Percentiles rank a stretch among this genome's conserved stretches.
Conservation (phyloP, 2,888 invertebrate species). For the Schrankia costaestrigalis region DNA sequence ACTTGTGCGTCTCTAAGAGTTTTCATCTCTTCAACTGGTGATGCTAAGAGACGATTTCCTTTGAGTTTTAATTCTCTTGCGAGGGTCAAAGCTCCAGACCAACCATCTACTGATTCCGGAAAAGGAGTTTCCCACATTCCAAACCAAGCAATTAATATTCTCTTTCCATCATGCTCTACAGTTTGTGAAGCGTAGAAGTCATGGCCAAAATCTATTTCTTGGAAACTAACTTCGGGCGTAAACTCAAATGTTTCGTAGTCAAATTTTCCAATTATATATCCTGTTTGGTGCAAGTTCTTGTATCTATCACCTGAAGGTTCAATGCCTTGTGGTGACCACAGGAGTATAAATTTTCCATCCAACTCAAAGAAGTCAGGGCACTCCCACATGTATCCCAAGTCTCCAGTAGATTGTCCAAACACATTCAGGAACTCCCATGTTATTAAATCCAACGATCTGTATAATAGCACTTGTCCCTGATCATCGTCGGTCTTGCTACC, state of each 20-base stretch:
- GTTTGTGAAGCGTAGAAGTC: slow-evolving; percentile 75
- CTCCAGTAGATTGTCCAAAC: slow-evolving; percentile 59
- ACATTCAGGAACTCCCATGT: slow-evolving; percentile 63
- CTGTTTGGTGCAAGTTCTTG: slow-evolving; percentile 62
- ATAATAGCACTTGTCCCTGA: slow-evolving; percentile 61
- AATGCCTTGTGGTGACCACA: slow-evolving; percentile 72
- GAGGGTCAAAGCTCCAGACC: slow-evolving; percentile 70
- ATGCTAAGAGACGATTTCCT: slow-evolving; percentile 55
- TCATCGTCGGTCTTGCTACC: slow-evolving; percentile 60
- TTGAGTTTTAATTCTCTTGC: slow-evolving; percentile 56
- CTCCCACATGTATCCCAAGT: slow-evolving; percentile 75
- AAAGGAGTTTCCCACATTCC: slow-evolving; percentile 66
- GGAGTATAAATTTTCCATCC: slow-evolving; percentile 60
- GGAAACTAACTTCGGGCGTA: slow-evolving; percentile 53
- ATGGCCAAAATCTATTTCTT: slow-evolving; percentile 70
- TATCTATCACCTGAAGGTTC: slow-evolving; percentile 61
- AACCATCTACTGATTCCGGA: slow-evolving; percentile 64
- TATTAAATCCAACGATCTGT: slow-evolving; percentile 60
- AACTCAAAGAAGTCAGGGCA: slow-evolving; percentile 77
- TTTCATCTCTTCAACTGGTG: slow-evolving; percentile 52
- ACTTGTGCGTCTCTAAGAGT: slow-evolving; percentile 43
- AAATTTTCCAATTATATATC: slow-evolving; percentile 70
- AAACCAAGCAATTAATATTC: slow-evolving; percentile 67
- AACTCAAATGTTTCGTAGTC: slow-evolving; percentile 64
- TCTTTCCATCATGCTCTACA: slow-evolving; percentile 52